Conservation (phyloP, 2,113 vertebrate genomes). For the Sylvia atricapilla region DNA sequence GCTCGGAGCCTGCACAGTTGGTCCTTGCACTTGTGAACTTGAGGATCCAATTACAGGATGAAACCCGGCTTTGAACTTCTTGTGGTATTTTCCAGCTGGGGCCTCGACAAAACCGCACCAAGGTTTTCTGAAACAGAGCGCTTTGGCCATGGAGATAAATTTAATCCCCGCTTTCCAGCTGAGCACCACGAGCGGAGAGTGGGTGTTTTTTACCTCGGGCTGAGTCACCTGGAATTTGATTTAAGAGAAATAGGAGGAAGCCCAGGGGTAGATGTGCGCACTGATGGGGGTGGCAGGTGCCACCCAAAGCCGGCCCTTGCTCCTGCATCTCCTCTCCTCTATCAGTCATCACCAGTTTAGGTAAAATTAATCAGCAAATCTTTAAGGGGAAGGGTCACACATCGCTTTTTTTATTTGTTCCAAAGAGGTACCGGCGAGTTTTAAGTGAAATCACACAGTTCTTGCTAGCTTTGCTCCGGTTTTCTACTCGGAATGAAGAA, state of each 20-base stretch:
- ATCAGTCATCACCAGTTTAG: neutral
- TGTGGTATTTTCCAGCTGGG: slow-evolving; percentile 55
- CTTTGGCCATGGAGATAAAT: neutral
- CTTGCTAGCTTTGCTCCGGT: neutral
- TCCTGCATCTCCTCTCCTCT: neutral
- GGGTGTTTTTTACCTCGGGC: neutral
- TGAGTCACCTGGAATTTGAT: neutral
- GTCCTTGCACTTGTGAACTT: slow-evolving; percentile 51
- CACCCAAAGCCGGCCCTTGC: neutral
- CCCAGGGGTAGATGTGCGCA: accelerated
- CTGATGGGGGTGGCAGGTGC: neutral
- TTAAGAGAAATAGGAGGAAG: neutral
- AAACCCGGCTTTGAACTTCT: slow-evolving; percentile 48
- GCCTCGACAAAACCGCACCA: neutral
- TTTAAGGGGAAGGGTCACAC: neutral
- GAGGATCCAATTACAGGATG: slow-evolving; percentile 42
- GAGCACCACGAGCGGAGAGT: neutral
- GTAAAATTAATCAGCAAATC: neutral
- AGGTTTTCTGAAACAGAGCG: neutral
- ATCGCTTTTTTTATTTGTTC: neutral
- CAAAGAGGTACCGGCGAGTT: accelerated
- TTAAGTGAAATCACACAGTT: neutral
- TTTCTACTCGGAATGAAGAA: neutral
- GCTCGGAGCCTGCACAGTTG: neutral
- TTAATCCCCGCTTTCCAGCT: neutral